These are phyloP conservation scores for Diuraphis noxia DNA, from an alignment of 1,140 invertebrate species.

Conservation along the genomic window DNA sequence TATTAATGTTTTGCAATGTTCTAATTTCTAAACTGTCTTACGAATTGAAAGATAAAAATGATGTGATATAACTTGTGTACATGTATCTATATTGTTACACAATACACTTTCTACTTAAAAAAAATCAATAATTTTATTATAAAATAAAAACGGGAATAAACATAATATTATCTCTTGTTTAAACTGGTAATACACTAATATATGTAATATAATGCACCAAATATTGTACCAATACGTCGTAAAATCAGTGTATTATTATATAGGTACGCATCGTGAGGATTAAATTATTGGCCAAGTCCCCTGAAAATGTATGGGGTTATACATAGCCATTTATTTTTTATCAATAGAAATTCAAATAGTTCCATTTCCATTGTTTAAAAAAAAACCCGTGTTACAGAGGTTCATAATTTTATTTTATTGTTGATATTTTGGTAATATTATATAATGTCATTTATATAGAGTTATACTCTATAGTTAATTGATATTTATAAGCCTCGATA, in stretches of 20 bases:
- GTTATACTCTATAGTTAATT: neutral
- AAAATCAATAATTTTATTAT: neutral
- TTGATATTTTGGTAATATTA: neutral
- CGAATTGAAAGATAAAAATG: neutral
- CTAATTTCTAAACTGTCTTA: neutral
- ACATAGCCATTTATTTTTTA: neutral
- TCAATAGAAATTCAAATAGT: neutral
- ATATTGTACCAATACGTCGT: too few species aligned
- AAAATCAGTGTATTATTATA: neutral
- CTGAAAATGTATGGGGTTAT: neutral
- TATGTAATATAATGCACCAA: too few species aligned
- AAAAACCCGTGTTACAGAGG: too few species aligned
- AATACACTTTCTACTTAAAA: neutral
- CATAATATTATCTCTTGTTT: neutral
- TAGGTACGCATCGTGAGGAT: neutral
- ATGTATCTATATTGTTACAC: too few species aligned
- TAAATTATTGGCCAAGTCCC: neutral
- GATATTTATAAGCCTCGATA: neutral
- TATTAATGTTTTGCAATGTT: neutral
- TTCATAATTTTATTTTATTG: too few species aligned
- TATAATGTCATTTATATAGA: too few species aligned
- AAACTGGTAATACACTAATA: neutral
- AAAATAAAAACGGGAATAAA: neutral
- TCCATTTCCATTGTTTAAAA: too few species aligned
- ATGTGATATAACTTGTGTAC: neutral